Conservation (phyloP, 2,797 vertebrate genomes). For the Xenopus petersii region DNA sequence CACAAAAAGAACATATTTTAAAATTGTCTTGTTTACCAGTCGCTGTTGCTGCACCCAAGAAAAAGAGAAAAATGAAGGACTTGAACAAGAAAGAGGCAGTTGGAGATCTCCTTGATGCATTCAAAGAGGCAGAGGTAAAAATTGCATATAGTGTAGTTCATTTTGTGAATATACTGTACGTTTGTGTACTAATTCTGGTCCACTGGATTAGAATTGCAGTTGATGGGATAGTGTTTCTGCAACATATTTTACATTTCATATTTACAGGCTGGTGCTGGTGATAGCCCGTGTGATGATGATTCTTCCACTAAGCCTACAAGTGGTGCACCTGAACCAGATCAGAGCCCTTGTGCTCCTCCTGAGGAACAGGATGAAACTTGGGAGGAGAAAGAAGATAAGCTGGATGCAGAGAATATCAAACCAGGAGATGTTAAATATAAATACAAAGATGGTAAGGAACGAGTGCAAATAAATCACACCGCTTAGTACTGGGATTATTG, state of each 20-base stretch:
- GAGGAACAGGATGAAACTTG: conserved; percentile 88
- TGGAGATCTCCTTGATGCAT: conserved; percentile 92
- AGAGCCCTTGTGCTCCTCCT: conserved; percentile 52
- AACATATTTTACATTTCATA: neutral
- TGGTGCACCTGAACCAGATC: conserved; percentile 62
- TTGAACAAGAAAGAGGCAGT: conserved; percentile 91
- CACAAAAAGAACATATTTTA: neutral
- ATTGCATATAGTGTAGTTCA: too few relatives aligned
- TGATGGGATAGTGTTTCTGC: too few relatives aligned
- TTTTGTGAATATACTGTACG: too few relatives aligned
- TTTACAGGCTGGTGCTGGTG: conserved; percentile 66
- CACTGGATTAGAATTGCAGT: too few relatives aligned
- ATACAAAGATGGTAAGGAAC: conserved; percentile 84
- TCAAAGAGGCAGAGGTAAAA: conserved; percentile 79
- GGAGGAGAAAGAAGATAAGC: conserved; percentile 95
- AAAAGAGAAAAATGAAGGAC: conserved; percentile 92
- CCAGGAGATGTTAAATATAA: conserved; percentile 74
- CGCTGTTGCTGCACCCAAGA: conserved; percentile 92
- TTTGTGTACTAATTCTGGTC: too few relatives aligned
- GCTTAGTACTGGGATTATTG: too few relatives aligned
- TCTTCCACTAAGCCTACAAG: conserved; percentile 60
- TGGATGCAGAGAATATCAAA: conserved; percentile 85
- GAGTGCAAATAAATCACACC: neutral
- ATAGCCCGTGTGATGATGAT: conserved; percentile 72
- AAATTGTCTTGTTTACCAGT: conserved; percentile 51